Base-by-base conservation (phyloP, 2,797 vertebrate species). In the Hippopotamyrus pictus region DNA sequence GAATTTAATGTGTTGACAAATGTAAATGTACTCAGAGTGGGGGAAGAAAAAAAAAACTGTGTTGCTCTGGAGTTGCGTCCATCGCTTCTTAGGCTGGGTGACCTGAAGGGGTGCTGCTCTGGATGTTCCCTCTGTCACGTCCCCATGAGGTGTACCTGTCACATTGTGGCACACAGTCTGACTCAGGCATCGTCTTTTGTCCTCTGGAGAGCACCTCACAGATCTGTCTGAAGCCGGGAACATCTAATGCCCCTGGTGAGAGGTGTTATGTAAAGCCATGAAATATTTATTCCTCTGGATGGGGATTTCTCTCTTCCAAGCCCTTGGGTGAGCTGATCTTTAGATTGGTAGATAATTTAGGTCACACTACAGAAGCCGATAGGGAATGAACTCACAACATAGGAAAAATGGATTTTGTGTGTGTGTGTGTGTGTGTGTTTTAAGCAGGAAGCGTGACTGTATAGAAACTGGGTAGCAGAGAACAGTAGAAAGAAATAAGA, bases 281-380 rank as follows among this genome's bases (percentile, higher is more conserved):
- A 93, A 93, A 93, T 92, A 92, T 93, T 92, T 2, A 91, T 92
- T 87, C 90, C 82, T 50, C 62, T 88, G 90, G 90, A 89, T 88
- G 90, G 90, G 84, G 89, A 89, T 88, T 89, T 91, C 90, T 92
- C 14, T 86, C 86, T 86, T 86, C 37, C 85, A 62, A 90, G 89
- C 89, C 92, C 92, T 89, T 92, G 88, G 90, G 87, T 88, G 85
- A 88, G 51, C 29, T 59, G 65, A 51, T 41, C 51, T 85, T 87
- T 88, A 76, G 88, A 82, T 33, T 53, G 73, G 83, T 25, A 29
- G 59, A 87, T 65, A 76, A 87, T 86, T 19, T 89, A 89, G 62
- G 89, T 86, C 89, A 89, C 48, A 73, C 46, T 7, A 48, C 17
- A 25, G 48, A 41, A 89, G 62, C 17, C 7, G 0, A 41, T 37